Conservation (phyloP, 2,797 vertebrate genomes). For the Rhincodon typus region DNA sequence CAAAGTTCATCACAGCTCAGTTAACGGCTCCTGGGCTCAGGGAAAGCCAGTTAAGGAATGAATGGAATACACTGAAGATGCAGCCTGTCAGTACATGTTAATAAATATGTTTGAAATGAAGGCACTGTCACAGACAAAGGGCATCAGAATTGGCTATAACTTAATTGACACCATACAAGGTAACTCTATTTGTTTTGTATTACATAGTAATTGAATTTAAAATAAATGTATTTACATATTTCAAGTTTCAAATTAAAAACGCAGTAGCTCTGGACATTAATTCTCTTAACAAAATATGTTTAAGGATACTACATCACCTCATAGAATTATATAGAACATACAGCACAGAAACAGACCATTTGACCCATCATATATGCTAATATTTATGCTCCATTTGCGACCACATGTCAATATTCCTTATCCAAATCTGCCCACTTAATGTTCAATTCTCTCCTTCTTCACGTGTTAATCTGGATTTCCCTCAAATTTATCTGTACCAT, state of each 20-base stretch:
- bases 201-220: neutral
- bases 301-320: neutral
- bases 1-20: too few species aligned
- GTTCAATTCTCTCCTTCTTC: neutral
- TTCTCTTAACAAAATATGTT: neutral
- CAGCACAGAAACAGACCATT: neutral
- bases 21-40: too few species aligned
- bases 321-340: neutral
- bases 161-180: neutral
- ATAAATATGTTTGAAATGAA: neutral
- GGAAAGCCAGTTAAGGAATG: too few species aligned
- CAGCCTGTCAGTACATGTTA: neutral
- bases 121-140: neutral
- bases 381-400: neutral
- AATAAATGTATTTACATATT: neutral
- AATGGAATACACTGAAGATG: too few species aligned
- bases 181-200: neutral
- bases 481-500: neutral
- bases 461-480: neutral
- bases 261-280: neutral
- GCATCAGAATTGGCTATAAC: neutral
- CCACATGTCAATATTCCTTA: neutral
- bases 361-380: neutral
- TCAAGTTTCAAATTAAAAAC: neutral
- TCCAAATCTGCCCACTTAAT: neutral